Conservation (phyloP, 37 sponge, comb jelly and placozoan species). For the Ephydatia muelleri region DNA sequence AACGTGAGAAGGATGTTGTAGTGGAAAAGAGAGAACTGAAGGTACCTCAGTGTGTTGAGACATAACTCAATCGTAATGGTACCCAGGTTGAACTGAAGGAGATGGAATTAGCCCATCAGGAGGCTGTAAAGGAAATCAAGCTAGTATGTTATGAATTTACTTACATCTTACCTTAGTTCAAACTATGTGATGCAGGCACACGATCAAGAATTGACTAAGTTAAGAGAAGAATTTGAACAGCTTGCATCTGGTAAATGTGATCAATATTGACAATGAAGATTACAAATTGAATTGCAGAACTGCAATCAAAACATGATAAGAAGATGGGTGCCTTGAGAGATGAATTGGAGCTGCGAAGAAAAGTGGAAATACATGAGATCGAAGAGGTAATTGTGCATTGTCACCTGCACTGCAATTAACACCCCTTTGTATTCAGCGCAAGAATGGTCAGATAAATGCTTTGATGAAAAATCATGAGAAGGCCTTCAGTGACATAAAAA, state of each 20-base stretch:
- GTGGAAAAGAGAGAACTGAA: slow-evolving; percentile 85
- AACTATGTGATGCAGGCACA: slow-evolving; percentile 57
- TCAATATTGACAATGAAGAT: background rate
- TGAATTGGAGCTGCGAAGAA: slow-evolving; percentile 94
- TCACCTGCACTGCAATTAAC: background rate
- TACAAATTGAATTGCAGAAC: slow-evolving; percentile 49
- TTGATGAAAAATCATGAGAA: slow-evolving; percentile 99
- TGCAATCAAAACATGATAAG: slow-evolving; percentile 83
- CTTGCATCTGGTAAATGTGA: slow-evolving; percentile 42
- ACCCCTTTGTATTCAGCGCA: slow-evolving; percentile 59
- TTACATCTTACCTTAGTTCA: background rate
- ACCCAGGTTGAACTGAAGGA: slow-evolving; percentile 80
- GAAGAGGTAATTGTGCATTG: slow-evolving; percentile 78
- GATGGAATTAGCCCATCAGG: slow-evolving; percentile 94
- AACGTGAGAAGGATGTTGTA: slow-evolving; percentile 56
- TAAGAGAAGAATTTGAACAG: slow-evolving; percentile 84
- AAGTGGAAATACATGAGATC: slow-evolving; percentile 96
- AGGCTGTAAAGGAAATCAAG: slow-evolving; percentile 80
- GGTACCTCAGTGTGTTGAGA: slow-evolving; percentile 21
- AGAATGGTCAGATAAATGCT: slow-evolving; percentile 96
- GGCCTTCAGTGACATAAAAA: slow-evolving; percentile 99
- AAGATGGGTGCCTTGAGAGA: slow-evolving; percentile 91
- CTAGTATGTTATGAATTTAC: slow-evolving; percentile 24
- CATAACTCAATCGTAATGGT: background rate
- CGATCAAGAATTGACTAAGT: slow-evolving; percentile 72